These are phyloP conservation scores for Ommatoiulus sabulosus DNA, from an alignment of 2,888 invertebrate genomes.

Conservation along the genomic window DNA sequence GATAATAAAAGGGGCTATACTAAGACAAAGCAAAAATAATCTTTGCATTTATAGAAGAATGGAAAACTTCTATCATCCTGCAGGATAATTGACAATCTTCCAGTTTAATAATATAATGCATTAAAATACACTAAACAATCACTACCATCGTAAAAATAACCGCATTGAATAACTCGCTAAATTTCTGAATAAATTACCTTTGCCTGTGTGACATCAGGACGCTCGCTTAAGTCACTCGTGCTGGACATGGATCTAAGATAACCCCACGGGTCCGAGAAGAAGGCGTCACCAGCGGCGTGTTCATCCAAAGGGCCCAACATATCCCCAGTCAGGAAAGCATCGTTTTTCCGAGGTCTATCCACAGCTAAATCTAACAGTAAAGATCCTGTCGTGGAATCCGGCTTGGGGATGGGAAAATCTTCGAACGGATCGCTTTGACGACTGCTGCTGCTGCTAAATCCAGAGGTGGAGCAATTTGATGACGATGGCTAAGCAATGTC, in stretches of 20 bases:
- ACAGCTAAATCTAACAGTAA: constrained; percentile 28
- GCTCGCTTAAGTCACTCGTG: constrained; percentile 7
- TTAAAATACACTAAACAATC: too few species aligned
- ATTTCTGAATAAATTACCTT: not conserved
- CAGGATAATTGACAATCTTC: too few species aligned
- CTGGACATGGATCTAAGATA: constrained; percentile 51
- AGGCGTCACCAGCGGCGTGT: constrained; percentile 42
- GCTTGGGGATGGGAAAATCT: constrained; percentile 17
- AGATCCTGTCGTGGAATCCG: not conserved
- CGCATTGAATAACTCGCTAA: too few species aligned
- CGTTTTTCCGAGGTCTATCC: not conserved
- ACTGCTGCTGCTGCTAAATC: constrained; percentile 1
- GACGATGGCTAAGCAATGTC: not conserved
- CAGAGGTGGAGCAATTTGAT: not conserved
- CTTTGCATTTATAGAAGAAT: too few species aligned
- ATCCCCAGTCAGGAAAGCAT: not conserved
- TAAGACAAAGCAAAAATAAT: too few species aligned
- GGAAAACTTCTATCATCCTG: too few species aligned
- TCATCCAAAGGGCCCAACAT: not conserved
- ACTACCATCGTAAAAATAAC: too few species aligned
- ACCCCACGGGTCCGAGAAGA: constrained; percentile 56
- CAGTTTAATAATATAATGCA: too few species aligned
- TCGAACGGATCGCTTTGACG: constrained; percentile 16
- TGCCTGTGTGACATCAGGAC: not conserved
- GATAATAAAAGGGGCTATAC: too few species aligned